Percentiles rank a stretch among this genome's conserved stretches.
Conservation (phyloP, 2,113 vertebrate genomes). For the Bothrops jararaca region DNA sequence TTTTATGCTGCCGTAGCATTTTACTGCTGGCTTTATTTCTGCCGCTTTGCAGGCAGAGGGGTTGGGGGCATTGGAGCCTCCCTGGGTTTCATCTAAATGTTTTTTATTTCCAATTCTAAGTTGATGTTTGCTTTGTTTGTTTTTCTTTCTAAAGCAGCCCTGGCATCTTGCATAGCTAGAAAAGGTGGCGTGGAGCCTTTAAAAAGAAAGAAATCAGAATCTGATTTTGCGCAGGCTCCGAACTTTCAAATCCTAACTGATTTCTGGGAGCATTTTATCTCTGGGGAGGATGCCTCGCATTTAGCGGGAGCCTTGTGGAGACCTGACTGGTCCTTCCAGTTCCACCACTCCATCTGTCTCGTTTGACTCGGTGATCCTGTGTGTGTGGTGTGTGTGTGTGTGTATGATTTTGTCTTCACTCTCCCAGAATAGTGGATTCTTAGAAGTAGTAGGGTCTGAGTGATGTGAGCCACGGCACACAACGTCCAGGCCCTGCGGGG, state of each 20-base stretch:
- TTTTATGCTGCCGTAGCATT: background rate
- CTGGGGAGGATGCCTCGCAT: background rate
- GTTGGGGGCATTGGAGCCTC: no score
- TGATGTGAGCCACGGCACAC: no score
- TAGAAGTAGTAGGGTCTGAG: background rate
- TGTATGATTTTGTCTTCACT: background rate
- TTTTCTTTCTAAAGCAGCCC: background rate
- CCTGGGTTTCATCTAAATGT: background rate
- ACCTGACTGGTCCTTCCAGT: background rate
- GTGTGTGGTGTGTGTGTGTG: background rate
- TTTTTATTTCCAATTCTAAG: background rate
- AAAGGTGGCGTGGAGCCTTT: background rate
- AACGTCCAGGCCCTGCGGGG: background rate
- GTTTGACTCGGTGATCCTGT: fast-evolving
- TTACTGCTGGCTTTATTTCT: background rate
- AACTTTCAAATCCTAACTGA: background rate
- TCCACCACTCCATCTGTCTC: background rate
- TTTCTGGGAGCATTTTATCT: no score
- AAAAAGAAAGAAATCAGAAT: background rate
- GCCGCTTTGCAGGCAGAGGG: no score
- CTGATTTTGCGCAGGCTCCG: background rate
- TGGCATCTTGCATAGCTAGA: background rate
- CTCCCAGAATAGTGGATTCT: background rate
- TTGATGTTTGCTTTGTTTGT: background rate
- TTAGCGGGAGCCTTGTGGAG: background rate